phyloP scores from a whole-genome alignment of 2,797 vertebrate species.

The Sebastes iracundus region DNA sequence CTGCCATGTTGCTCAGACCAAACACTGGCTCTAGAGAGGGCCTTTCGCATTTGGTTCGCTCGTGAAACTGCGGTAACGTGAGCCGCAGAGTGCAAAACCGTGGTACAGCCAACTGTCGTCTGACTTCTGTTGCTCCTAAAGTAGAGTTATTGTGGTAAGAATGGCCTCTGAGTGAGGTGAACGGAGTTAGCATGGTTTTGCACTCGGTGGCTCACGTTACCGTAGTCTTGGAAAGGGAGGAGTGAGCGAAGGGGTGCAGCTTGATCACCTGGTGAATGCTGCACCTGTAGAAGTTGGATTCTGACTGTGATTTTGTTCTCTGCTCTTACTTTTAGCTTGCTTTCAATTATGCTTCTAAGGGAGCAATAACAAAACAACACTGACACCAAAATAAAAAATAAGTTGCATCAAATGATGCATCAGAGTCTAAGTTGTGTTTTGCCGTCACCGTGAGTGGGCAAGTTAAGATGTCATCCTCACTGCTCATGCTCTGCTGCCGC shows the following conservation, averaged over 20 bases:
- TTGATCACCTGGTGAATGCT: background rate
- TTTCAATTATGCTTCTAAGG: background rate
- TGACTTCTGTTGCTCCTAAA: too few relatives aligned
- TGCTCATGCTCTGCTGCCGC: background rate
- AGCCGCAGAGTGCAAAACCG: rapidly evolving
- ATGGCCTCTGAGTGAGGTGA: too few relatives aligned
- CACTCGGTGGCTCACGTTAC: background rate
- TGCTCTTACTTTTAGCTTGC: background rate
- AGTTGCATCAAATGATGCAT: background rate
- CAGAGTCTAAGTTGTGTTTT: background rate
- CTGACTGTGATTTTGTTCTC: background rate
- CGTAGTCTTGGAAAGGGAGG: background rate
- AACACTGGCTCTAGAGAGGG: too few relatives aligned
- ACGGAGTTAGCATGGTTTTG: rapidly evolving
- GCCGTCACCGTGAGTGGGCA: background rate
- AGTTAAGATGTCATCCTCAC: conserved; percentile 4
- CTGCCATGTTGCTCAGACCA: too few relatives aligned
- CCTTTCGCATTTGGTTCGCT: too few relatives aligned
- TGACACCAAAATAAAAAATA: background rate
- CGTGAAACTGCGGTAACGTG: rapidly evolving
- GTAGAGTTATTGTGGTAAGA: too few relatives aligned
- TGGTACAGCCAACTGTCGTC: rapidly evolving
- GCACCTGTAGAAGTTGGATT: background rate
- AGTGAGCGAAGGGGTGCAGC: background rate
- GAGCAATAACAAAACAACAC: background rate